Conservation (phyloP, 1,140 invertebrate species). For the Lasioglossum baleicum region DNA sequence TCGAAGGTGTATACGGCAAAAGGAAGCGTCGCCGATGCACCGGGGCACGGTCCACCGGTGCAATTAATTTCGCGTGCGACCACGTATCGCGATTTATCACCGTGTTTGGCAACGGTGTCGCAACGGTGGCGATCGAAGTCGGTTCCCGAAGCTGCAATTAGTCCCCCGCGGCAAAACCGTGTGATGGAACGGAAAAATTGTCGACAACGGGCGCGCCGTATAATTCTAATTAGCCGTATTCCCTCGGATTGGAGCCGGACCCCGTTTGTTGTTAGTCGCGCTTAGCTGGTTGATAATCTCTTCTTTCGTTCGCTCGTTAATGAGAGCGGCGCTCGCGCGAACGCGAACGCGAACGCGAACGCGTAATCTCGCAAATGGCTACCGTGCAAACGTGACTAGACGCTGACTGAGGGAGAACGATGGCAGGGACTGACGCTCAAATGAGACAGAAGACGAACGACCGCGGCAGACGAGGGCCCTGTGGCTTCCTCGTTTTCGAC, state of each 20-base stretch:
- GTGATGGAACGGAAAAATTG: not conserved
- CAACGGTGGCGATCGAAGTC: constrained; percentile 44
- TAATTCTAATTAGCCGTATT: constrained; percentile 56
- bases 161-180: not conserved
- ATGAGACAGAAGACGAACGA: constrained; percentile 27
- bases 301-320: constrained; percentile 49
- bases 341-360: constrained; percentile 9
- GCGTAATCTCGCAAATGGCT: constrained; percentile 44
- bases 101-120: constrained; percentile 16
- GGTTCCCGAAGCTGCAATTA: constrained; percentile 24
- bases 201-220: not conserved
- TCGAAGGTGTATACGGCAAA: not conserved
- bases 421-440: constrained; percentile 13
- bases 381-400: constrained; percentile 41
- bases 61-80: constrained; percentile 22
- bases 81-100: constrained; percentile 28
- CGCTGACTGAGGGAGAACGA: constrained; percentile 38
- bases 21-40: not conserved
- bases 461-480: not conserved
- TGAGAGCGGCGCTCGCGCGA: constrained; percentile 22
- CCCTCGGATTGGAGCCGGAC: constrained; percentile 68
- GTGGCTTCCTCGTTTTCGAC: not conserved
- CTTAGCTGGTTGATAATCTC: constrained; percentile 59
- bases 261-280: constrained; percentile 75
- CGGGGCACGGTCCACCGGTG: not conserved